phyloP scores from a whole-genome alignment of 2,797 vertebrate genomes.

The Eidolon dupreanum region DNA sequence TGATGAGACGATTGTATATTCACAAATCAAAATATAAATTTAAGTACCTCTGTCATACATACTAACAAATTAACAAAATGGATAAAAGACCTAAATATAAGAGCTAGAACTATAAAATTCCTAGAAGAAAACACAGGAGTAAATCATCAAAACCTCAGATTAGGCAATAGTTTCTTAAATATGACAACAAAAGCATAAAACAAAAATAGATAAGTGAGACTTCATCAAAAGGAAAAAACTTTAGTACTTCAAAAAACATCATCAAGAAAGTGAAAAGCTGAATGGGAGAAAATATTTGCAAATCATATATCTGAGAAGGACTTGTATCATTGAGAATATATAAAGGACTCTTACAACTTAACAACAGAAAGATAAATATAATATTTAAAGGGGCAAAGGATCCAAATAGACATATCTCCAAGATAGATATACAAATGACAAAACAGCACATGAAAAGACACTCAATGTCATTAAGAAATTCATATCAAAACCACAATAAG shows the following conservation, averaged over 20 bases:
- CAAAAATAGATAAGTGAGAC: not conserved
- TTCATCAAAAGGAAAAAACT: not conserved
- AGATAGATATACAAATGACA: constrained; percentile 8
- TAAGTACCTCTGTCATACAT: not conserved
- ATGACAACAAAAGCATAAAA: not conserved
- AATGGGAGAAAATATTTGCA: not conserved
- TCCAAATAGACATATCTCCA: not conserved
- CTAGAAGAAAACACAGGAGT: not conserved
- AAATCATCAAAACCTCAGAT: not conserved
- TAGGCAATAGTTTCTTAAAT: not conserved
- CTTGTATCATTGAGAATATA: not conserved
- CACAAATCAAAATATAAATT: not conserved
- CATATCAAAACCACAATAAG: not conserved
- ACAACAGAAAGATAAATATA: not conserved
- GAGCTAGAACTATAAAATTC: not conserved
- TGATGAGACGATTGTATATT: not conserved
- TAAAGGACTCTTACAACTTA: not conserved
- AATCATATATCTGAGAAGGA: not conserved
- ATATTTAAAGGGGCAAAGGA: not conserved
- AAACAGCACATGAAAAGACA: not conserved
- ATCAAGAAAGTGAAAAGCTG: not conserved
- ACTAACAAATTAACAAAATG: not conserved
- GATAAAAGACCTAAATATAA: not conserved
- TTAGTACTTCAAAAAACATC: not conserved
- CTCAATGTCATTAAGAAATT: not conserved